Conservation (phyloP, 37 sponge, comb jelly and placozoan genomes). For the Lycopodina hypogea region DNA sequence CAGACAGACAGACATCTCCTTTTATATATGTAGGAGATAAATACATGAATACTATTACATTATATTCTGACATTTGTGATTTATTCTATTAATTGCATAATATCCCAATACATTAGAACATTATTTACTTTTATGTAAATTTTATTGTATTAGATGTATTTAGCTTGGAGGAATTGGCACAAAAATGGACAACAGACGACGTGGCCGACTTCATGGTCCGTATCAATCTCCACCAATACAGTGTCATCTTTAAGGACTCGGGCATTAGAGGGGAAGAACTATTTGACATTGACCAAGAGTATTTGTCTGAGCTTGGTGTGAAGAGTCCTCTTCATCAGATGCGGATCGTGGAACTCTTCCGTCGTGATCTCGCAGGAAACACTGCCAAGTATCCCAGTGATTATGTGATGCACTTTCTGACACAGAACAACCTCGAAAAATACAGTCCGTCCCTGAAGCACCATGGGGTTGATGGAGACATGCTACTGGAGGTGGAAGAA, state of each 20-base stretch:
- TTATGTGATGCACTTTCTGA: not conserved
- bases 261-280: constrained; percentile 3
- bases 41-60: no score
- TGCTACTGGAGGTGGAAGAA: not conserved
- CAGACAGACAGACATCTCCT: no score
- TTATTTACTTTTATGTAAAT: no score
- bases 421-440: not conserved
- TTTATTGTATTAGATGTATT: not conserved
- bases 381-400: not conserved
- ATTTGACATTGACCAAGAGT: not conserved
- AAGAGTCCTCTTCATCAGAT: not conserved
- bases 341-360: not conserved
- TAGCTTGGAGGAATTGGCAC: not conserved
- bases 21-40: no score
- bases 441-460: not conserved
- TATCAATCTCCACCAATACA: not conserved
- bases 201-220: not conserved
- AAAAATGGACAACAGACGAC: not conserved
- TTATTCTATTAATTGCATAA: no score
- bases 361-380: not conserved
- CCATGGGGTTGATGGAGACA: constrained; percentile 2
- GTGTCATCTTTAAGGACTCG: not conserved
- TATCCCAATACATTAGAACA: no score
- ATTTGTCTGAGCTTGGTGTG: not conserved
- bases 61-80: no score